A percentile compares a stretch with the other conserved stretches of the same genome.
phyloP scores from a whole-genome alignment of 2,797 vertebrate species.

The Liasis olivaceus region DNA sequence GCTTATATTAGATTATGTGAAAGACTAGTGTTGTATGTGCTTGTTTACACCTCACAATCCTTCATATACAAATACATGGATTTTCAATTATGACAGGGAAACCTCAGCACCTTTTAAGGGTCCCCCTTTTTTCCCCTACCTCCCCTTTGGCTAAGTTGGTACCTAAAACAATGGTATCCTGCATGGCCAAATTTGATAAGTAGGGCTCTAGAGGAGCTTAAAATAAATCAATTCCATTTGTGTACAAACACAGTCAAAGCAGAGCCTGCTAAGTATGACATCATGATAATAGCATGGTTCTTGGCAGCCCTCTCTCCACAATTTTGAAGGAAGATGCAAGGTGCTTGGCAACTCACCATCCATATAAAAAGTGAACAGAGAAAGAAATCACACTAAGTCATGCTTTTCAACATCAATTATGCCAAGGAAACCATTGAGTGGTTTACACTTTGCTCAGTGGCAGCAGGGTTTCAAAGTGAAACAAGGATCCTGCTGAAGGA shows the following conservation, averaged over 20 bases:
- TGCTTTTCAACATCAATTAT: slow-evolving; percentile 45
- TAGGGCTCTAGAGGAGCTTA: slow-evolving; percentile 31
- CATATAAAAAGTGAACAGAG: slow-evolving; percentile 40
- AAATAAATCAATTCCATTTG: slow-evolving; percentile 61
- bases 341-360: slow-evolving; percentile 50
- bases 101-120: neutral
- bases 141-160: neutral
- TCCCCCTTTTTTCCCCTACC: neutral
- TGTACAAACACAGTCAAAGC: slow-evolving; percentile 34
- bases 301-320: slow-evolving; percentile 53
- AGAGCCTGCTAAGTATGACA: slow-evolving; percentile 43
- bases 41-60: neutral
- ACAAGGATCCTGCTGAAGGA: slow-evolving; percentile 31
- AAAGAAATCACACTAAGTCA: slow-evolving; percentile 17
- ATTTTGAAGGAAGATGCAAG: slow-evolving; percentile 46
- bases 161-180: neutral
- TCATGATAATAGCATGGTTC: slow-evolving; percentile 35
- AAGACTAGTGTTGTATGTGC: neutral
- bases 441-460: slow-evolving; percentile 5
- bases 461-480: slow-evolving; percentile 23
- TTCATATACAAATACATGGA: neutral
- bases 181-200: slow-evolving; percentile 10
- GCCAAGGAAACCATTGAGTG: slow-evolving; percentile 18
- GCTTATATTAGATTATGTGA: neutral
- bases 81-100: neutral